A percentile compares a stretch with the other conserved stretches of the same genome.
Evolutionary conservation across 2,797 vertebrate genomes (phyloP).

Genomic region (Mustela erminea): DNA sequence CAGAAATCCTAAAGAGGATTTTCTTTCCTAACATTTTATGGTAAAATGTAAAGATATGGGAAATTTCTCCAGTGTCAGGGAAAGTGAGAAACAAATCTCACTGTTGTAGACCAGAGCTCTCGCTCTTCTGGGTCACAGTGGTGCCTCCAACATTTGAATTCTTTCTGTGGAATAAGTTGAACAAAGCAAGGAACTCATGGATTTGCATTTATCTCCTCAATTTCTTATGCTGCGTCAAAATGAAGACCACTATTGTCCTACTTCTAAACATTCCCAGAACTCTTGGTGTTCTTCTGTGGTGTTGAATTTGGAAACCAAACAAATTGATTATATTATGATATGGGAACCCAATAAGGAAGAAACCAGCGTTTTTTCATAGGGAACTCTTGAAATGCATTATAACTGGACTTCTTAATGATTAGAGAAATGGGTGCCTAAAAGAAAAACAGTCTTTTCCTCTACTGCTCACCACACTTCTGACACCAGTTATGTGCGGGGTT

Average conservation of each 20-base stretch:
- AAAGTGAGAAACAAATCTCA: background rate
- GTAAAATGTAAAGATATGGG: background rate
- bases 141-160: background rate
- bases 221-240: background rate
- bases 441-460: background rate
- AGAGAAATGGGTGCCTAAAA: background rate
- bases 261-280: background rate
- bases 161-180: background rate
- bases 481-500: background rate
- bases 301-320: background rate
- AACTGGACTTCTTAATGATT: background rate
- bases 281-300: background rate
- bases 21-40: background rate
- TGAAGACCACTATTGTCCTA: background rate
- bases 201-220: background rate
- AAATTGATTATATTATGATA: background rate
- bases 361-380: background rate
- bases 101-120: background rate
- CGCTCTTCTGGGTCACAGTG: background rate
- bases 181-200: background rate
- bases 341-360: background rate
- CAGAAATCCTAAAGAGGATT: background rate
- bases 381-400: background rate
- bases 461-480: background rate
- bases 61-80: background rate